Evolutionary conservation across 2,888 invertebrate genomes (phyloP).

Genomic region (Tromatobia lineatoria): DNA sequence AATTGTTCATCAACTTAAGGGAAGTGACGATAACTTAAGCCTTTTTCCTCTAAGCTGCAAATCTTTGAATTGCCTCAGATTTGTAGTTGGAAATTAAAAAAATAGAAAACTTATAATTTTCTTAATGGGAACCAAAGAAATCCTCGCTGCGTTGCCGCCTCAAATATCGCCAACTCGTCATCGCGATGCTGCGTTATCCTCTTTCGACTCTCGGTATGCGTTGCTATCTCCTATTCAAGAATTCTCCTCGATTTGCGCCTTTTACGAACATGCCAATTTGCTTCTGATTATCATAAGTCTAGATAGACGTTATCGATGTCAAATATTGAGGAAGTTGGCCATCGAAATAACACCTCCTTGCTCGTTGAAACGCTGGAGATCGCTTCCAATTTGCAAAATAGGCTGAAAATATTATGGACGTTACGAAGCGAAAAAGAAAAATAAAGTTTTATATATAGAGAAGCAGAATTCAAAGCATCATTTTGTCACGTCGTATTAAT

Average conservation of each 20-base stretch:
- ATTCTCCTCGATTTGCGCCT: background rate
- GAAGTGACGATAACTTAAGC: too few relatives aligned
- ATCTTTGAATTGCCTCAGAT: too few relatives aligned
- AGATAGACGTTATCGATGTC: background rate
- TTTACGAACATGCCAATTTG: conserved; percentile 12
- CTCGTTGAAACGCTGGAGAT: background rate
- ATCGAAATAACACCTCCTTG: background rate
- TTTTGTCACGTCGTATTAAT: too few relatives aligned
- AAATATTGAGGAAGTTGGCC: background rate
- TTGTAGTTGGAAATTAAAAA: too few relatives aligned
- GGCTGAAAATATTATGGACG: too few relatives aligned
- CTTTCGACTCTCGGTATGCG: conserved; percentile 1
- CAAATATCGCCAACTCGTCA: conserved; percentile 21
- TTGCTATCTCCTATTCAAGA: background rate
- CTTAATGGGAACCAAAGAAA: too few relatives aligned
- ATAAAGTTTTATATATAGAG: too few relatives aligned
- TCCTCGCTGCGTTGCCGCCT: conserved; percentile 32
- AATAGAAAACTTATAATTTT: too few relatives aligned
- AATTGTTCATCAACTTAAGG: too few relatives aligned
- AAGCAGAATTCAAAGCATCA: too few relatives aligned
- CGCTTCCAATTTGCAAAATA: too few relatives aligned
- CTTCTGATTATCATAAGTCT: background rate
- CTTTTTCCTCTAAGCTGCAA: too few relatives aligned
- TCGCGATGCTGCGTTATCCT: conserved; percentile 22
- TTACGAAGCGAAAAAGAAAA: background rate